A percentile compares a stretch with the other conserved stretches of the same genome.
Conservation (phyloP, 2,888 invertebrate species). For the Rhabditoides inermis region DNA sequence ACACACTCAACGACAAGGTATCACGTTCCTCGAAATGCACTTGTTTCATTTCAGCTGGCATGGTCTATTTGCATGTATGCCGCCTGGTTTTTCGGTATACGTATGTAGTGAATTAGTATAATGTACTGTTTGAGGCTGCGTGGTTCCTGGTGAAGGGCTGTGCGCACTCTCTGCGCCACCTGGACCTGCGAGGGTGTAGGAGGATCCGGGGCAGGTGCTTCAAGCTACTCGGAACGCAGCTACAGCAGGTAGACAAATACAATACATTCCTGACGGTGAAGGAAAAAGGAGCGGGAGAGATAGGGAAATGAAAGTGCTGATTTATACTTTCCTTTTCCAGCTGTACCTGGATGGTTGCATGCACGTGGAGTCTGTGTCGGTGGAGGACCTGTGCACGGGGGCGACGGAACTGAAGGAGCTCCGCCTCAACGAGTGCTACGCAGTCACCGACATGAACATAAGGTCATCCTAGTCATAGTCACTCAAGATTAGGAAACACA, state of each 20-base stretch:
- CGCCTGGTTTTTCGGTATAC: too few relatives aligned
- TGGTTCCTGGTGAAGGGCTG: slow-evolving; percentile 46
- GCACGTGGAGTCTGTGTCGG: slow-evolving; percentile 39
- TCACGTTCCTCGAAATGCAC: neutral
- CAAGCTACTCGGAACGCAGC: slow-evolving; percentile 36
- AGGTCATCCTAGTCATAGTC: slow-evolving; percentile 22
- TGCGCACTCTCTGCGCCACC: slow-evolving; percentile 29
- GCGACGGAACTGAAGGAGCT: slow-evolving; percentile 36
- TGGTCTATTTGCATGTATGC: too few relatives aligned
- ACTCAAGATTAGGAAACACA: neutral
- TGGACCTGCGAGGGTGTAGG: slow-evolving; percentile 43
- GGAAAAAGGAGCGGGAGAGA: too few relatives aligned
- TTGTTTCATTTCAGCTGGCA: too few relatives aligned
- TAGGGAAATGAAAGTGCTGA: neutral
- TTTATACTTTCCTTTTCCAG: slow-evolving; percentile 12
- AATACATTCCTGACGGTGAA: too few relatives aligned
- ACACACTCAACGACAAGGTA: slow-evolving; percentile 34
- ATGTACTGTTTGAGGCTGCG: slow-evolving; percentile 24
- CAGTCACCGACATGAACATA: slow-evolving; percentile 39
- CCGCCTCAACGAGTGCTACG: slow-evolving; percentile 40
- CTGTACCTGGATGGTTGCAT: slow-evolving; percentile 46
- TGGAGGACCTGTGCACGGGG: slow-evolving; percentile 48
- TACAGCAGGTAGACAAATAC: slow-evolving; percentile 31
- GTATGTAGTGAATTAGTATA: neutral
- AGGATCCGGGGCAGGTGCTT: slow-evolving; percentile 46